A percentile compares a stretch with the other conserved stretches of the same genome.
Evolutionary conservation across 2,113 vertebrate genomes (phyloP).

Genomic region (Equus quagga): DNA sequence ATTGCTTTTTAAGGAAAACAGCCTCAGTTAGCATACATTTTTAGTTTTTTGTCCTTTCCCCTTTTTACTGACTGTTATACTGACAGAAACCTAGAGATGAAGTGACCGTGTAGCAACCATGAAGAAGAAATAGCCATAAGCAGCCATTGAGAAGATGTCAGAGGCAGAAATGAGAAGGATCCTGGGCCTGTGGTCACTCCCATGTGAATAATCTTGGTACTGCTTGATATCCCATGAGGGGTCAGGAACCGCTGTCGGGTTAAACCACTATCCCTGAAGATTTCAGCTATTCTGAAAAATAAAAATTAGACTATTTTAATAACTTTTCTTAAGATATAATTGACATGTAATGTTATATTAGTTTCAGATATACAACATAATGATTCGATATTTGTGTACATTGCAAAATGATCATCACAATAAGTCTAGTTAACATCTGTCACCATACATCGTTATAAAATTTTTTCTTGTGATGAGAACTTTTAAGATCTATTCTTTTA

Average conservation of each 20-base stretch:
- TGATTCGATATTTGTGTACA: no score
- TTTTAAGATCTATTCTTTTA: no score
- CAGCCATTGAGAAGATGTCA: neutral
- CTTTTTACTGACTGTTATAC: neutral
- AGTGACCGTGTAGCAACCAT: neutral
- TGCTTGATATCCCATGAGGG: accelerated
- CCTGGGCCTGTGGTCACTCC: no score
- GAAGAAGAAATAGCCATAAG: neutral
- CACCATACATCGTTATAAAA: no score
- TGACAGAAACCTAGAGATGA: neutral
- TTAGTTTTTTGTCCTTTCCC: neutral
- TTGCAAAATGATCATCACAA: no score
- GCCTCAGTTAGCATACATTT: neutral
- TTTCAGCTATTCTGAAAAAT: neutral
- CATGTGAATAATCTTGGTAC: accelerated
- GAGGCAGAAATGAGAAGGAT: neutral
- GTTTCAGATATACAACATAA: no score
- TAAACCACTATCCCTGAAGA: neutral
- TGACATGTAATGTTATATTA: no score
- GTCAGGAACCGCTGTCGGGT: accelerated
- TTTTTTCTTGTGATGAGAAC: no score
- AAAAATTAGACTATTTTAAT: neutral
- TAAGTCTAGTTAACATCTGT: no score
- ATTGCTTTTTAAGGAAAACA: neutral
- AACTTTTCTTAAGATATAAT: neutral